phyloP scores from a whole-genome alignment of 2,113 vertebrate species.

The Zosterops pallidus region DNA sequence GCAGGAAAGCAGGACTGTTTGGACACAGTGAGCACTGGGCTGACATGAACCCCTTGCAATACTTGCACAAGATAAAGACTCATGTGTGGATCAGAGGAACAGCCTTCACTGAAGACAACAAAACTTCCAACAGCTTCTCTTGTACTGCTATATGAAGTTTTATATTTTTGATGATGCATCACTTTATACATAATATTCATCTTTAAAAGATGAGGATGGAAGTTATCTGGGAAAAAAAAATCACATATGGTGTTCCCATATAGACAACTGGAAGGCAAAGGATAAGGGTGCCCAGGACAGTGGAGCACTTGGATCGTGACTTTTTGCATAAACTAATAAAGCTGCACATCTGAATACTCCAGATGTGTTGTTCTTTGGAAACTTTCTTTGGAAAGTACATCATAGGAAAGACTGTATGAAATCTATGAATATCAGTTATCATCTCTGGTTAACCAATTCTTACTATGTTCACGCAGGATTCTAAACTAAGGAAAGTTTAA shows the following conservation, averaged over 20 bases:
- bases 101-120: background rate
- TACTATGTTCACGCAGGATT: background rate
- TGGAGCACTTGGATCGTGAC: rapidly evolving
- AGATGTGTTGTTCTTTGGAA: background rate
- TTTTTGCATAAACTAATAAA: background rate
- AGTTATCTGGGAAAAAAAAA: background rate
- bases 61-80: background rate
- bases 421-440: background rate
- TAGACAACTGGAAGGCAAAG: background rate
- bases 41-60: rapidly evolving
- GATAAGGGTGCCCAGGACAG: background rate
- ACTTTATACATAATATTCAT: background rate
- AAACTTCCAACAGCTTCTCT: background rate
- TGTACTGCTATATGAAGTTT: background rate
- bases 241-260: background rate
- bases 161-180: background rate
- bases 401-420: background rate
- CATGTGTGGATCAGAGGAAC: rapidly evolving
- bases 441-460: background rate
- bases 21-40: background rate
- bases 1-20: background rate
- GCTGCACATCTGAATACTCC: background rate
- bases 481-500: background rate
- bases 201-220: background rate
- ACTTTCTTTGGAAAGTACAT: background rate